Evolutionary conservation across 2,888 invertebrate species (phyloP).

Genomic region (Dysmachus trigonus): DNA sequence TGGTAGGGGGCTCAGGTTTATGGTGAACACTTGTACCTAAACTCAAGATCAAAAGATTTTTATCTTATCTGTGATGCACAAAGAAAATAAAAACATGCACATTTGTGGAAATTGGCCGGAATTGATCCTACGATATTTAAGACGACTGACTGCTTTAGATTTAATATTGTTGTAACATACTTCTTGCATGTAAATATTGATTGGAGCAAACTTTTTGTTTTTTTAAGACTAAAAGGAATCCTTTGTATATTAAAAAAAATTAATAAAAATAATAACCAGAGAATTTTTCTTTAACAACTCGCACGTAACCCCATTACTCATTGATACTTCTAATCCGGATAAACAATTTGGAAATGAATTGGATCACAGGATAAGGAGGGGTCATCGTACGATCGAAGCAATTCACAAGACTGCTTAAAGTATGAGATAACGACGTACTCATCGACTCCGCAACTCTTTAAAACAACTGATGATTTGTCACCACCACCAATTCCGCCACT

Average conservation of each 20-base stretch:
- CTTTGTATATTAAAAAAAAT: constrained; percentile 1
- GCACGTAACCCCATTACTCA: constrained; percentile 38
- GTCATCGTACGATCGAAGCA: constrained; percentile 55
- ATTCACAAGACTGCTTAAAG: constrained; percentile 56
- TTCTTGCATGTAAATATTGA: constrained; percentile 31
- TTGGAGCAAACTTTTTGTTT: background rate
- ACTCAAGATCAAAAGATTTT: background rate
- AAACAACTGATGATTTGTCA: constrained; percentile 63
- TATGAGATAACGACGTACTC: constrained; percentile 52
- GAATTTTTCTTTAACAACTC: constrained; percentile 25
- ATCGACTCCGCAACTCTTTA: constrained; percentile 63
- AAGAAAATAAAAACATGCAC: background rate
- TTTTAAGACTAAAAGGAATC: background rate
- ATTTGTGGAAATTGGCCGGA: background rate
- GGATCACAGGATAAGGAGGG: constrained; percentile 34
- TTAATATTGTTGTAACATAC: background rate
- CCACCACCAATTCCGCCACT: constrained; percentile 75
- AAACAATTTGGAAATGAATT: background rate
- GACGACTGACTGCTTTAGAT: background rate
- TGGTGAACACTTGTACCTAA: background rate
- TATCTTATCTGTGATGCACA: background rate
- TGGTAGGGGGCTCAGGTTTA: constrained; percentile 7
- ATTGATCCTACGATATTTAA: background rate
- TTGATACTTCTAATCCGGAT: constrained; percentile 2
- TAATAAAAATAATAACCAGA: constrained; percentile 18